Conservation (phyloP, 2,888 invertebrate species). For the Strigamia crassipes region DNA sequence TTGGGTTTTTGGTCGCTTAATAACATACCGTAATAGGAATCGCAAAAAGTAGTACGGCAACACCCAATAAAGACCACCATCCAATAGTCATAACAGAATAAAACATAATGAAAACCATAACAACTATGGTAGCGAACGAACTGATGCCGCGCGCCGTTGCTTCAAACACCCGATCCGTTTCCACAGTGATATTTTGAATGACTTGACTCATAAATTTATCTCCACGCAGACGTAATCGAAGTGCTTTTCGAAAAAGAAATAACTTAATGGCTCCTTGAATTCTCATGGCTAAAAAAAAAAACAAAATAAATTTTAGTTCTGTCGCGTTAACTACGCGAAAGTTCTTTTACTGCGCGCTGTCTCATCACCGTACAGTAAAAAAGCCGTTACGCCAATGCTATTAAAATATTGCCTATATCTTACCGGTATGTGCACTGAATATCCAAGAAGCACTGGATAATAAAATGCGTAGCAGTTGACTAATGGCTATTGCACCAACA, state of each 20-base stretch:
- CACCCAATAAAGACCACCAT: constrained; percentile 60
- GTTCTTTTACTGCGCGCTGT: too few species aligned
- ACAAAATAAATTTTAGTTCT: not conserved
- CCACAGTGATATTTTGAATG: constrained; percentile 26
- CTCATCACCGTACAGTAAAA: too few species aligned
- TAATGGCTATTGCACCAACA: constrained; percentile 52
- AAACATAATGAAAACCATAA: constrained; percentile 58
- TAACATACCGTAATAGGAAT: constrained; percentile 60
- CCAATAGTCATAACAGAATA: constrained; percentile 60
- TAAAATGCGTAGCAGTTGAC: not conserved
- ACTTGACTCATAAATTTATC: constrained; percentile 60
- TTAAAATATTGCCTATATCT: not conserved
- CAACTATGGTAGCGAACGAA: constrained; percentile 55
- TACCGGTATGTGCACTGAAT: constrained; percentile 43
- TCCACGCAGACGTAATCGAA: constrained; percentile 57
- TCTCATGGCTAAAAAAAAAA: constrained; percentile 51
- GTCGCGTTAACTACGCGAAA: too few species aligned
- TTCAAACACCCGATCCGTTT: constrained; percentile 36
- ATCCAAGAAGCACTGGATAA: not conserved
- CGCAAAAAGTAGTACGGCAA: constrained; percentile 58
- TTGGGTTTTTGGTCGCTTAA: too few species aligned
- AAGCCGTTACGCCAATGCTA: too few species aligned
- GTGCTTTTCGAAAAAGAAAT: constrained; percentile 59
- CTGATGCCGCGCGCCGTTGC: constrained; percentile 19
- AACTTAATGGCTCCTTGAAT: constrained; percentile 55